Conservation (phyloP, 2,888 invertebrate genomes). For the Lamellibrachia satsuma region DNA sequence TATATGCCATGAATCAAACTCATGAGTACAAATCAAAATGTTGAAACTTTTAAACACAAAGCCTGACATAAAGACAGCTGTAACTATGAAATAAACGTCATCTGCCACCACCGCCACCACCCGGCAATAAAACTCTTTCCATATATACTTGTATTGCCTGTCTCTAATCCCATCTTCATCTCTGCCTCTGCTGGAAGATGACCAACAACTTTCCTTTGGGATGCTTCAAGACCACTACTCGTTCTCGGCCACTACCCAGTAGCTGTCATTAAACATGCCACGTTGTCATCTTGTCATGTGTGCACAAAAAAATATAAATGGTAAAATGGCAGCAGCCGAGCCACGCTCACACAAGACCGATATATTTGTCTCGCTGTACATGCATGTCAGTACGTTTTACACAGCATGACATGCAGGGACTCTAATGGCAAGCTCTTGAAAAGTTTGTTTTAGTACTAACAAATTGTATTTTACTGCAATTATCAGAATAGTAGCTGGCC, state of each 20-base stretch:
- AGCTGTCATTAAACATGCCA: background rate
- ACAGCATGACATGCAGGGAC: background rate
- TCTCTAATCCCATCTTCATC: background rate
- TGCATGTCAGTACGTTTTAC: background rate
- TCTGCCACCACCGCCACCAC: background rate
- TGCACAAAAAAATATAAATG: background rate
- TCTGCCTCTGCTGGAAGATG: background rate
- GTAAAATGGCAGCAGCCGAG: background rate
- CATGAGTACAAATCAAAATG: background rate
- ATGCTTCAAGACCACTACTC: background rate
- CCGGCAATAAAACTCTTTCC: background rate
- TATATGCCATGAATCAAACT: background rate
- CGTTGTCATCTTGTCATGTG: background rate
- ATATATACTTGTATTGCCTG: background rate
- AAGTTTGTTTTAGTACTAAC: no score
- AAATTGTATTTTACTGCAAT: no score
- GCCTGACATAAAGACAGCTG: background rate
- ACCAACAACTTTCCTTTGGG: background rate
- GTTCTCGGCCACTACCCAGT: background rate
- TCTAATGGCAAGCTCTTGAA: no score
- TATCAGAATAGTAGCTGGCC: no score
- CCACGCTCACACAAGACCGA: background rate
- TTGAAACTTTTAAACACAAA: background rate
- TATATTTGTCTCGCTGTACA: background rate
- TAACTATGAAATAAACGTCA: background rate